Evolutionary conservation across 2,797 vertebrate species (phyloP).

Genomic region (Lateolabrax maculatus): DNA sequence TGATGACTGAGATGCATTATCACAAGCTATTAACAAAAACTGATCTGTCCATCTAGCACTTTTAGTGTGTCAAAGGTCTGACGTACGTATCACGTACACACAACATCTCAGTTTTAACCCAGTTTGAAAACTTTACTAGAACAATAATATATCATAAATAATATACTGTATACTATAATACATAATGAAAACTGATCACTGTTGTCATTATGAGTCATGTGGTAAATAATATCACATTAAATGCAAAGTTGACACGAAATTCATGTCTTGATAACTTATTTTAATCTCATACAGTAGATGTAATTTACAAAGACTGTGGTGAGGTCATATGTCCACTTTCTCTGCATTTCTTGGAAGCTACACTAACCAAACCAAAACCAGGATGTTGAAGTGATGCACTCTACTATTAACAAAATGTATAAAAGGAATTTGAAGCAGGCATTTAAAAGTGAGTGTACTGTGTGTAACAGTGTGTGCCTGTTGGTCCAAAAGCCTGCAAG

Average conservation of each 20-base stretch:
- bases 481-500: neutral
- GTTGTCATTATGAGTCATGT: neutral
- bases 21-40: neutral
- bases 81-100: neutral
- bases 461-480: slow-evolving; percentile 6
- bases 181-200: neutral
- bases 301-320: neutral
- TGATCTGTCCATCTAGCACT: neutral
- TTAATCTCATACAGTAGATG: neutral
- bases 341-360: neutral
- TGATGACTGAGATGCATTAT: neutral
- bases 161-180: neutral
- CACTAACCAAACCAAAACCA: neutral
- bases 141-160: neutral
- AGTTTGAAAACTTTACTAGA: neutral
- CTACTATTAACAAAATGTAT: neutral
- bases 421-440: neutral
- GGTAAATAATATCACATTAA: neutral
- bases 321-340: neutral
- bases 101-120: neutral
- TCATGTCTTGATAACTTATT: neutral
- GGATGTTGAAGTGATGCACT: neutral
- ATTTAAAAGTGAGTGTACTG: neutral
- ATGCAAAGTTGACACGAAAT: neutral
- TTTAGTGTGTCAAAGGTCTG: slow-evolving; percentile 4